A percentile compares a stretch with the other conserved stretches of the same genome.
Evolutionary conservation across 2,888 invertebrate species (phyloP).

Genomic region (Venusia cambrica): DNA sequence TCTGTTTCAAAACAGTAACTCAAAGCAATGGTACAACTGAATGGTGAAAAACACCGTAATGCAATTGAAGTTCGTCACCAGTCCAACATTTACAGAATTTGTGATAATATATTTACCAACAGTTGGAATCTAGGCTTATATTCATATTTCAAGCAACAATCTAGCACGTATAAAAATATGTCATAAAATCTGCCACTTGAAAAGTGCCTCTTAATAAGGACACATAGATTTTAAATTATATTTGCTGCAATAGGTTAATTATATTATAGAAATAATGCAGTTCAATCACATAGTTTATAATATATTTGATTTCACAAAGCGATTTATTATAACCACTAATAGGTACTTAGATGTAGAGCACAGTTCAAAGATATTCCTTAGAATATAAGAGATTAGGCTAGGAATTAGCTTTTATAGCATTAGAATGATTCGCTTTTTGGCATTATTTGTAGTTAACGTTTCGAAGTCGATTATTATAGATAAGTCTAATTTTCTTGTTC

Average conservation of each 20-base stretch:
- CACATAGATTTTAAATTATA: conserved; percentile 44
- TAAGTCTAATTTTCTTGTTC: conserved; percentile 47
- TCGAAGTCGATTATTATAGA: conserved; percentile 56
- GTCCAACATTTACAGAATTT: conserved; percentile 74
- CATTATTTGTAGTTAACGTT: conserved; percentile 66
- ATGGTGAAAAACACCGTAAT: conserved; percentile 13
- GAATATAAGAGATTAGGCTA: conserved; percentile 40
- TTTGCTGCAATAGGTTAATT: conserved; percentile 34
- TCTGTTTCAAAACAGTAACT: conserved; percentile 10
- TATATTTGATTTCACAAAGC: conserved; percentile 43
- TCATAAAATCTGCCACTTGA: conserved; percentile 56
- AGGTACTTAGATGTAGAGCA: conserved; percentile 58
- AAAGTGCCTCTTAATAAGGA: conserved; percentile 68
- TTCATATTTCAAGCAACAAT: conserved; percentile 54
- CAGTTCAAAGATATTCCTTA: conserved; percentile 61
- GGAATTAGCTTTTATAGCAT: conserved; percentile 72
- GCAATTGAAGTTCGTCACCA: conserved; percentile 42
- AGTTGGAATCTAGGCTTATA: conserved; percentile 60
- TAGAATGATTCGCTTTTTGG: conserved; percentile 66
- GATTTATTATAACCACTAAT: conserved; percentile 48
- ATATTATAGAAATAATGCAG: conserved; percentile 44
- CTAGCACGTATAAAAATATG: conserved; percentile 50
- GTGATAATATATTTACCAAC: conserved; percentile 68
- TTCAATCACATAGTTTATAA: conserved; percentile 34
- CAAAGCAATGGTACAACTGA: conserved; percentile 17